phyloP scores from a whole-genome alignment of 1,140 invertebrate species.

The Meteorus sp. region DNA sequence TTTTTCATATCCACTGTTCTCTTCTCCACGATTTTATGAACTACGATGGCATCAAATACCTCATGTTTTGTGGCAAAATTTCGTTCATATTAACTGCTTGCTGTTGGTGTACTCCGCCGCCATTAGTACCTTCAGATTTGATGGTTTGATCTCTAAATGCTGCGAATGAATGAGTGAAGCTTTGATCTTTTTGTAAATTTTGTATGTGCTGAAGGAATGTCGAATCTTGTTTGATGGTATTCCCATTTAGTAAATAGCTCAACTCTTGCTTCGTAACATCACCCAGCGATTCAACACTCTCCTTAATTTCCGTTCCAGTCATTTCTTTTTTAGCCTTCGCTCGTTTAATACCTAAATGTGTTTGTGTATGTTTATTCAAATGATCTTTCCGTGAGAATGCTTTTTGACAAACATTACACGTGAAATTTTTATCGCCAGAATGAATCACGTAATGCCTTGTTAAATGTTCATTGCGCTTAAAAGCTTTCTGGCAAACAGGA shows the following conservation, averaged over 20 bases:
- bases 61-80: constrained; percentile 55
- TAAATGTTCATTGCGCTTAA: constrained; percentile 61
- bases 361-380: constrained; percentile 69
- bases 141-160: constrained; percentile 51
- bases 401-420: constrained; percentile 74
- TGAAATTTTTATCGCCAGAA: constrained; percentile 67
- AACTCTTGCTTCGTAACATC: constrained; percentile 46
- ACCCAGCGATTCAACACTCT: constrained; percentile 7
- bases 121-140: too few species aligned
- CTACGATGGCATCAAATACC: constrained; percentile 57
- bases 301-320: constrained; percentile 29
- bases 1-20: not conserved
- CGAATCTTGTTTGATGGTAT: constrained; percentile 45
- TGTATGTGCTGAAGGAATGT: constrained; percentile 52
- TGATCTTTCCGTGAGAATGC: constrained; percentile 78
- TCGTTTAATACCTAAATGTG: constrained; percentile 50
- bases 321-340: constrained; percentile 50
- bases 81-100: constrained; percentile 56
- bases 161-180: constrained; percentile 49
- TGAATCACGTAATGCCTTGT: constrained; percentile 60
- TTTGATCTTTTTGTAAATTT: constrained; percentile 50
- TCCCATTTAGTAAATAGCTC: constrained; percentile 43
- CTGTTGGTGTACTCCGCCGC: constrained; percentile 42
- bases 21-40: constrained; percentile 28
- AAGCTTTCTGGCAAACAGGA: constrained; percentile 62